Conservation (phyloP, 2,797 vertebrate species). For the Megalops cyprinoides region DNA sequence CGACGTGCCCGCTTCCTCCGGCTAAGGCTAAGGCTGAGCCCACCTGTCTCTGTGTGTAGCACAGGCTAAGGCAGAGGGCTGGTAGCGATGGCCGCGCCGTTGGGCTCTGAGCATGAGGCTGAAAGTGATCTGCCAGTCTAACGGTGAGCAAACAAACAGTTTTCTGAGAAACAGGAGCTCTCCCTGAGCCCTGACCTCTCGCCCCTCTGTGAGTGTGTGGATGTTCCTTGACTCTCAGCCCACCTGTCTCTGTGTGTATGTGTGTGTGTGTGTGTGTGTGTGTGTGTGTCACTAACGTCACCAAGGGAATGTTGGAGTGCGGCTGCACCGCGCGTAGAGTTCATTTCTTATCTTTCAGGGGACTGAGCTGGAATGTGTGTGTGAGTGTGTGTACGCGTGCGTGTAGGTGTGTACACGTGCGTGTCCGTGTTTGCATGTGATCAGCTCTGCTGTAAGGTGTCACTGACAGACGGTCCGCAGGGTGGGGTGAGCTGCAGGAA, state of each 20-base stretch:
- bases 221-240: background rate
- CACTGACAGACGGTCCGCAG: background rate
- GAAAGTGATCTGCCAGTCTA: no score
- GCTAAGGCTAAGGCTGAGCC: background rate
- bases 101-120: background rate
- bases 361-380: background rate
- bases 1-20: no score
- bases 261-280: conserved; percentile 3
- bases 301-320: background rate
- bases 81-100: no score
- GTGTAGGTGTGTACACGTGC: background rate
- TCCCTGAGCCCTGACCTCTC: background rate
- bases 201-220: no score
- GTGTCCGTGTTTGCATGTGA: conserved; percentile 27
- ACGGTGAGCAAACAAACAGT: no score
- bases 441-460: background rate
- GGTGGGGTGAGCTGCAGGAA: conserved; percentile 39
- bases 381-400: conserved; percentile 24
- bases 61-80: background rate
- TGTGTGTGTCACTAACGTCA: background rate
- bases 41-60: no score
- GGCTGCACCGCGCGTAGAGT: background rate
- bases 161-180: background rate
- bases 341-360: background rate
- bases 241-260: conserved; percentile 14